Conservation (phyloP, 2,113 vertebrate genomes). For the Anoura caudifer region DNA sequence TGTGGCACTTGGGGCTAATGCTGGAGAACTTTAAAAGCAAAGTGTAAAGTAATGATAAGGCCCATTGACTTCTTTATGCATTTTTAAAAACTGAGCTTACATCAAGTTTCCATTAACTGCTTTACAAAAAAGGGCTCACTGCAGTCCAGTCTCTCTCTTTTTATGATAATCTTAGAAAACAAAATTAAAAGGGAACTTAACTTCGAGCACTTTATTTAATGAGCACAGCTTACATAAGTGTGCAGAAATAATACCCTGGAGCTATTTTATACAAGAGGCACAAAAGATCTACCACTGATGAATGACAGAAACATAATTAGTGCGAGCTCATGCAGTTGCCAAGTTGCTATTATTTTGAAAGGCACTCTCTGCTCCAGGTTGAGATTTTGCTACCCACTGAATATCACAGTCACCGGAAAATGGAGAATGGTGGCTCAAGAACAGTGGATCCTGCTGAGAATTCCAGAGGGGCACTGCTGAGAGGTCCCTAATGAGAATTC, state of each 20-base stretch:
- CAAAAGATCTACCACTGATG: slow-evolving; percentile 69
- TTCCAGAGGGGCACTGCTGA: neutral
- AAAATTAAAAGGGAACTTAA: slow-evolving; percentile 72
- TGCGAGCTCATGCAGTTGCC: neutral
- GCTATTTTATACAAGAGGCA: slow-evolving; percentile 65
- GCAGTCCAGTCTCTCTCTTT: neutral
- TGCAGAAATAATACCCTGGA: slow-evolving; percentile 71
- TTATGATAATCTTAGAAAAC: slow-evolving; percentile 70
- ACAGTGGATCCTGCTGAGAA: neutral
- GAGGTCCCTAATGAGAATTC: neutral
- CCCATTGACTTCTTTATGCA: slow-evolving; percentile 14
- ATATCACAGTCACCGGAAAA: slow-evolving; percentile 27
- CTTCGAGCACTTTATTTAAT: slow-evolving; percentile 76
- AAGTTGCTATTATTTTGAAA: slow-evolving; percentile 72
- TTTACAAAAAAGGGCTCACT: slow-evolving; percentile 11
- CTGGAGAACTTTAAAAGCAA: slow-evolving; percentile 27
- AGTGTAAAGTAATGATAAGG: slow-evolving; percentile 28
- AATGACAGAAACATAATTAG: slow-evolving; percentile 75
- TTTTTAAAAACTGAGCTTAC: slow-evolving; percentile 42
- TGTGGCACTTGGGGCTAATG: neutral
- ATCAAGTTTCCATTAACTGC: slow-evolving; percentile 39
- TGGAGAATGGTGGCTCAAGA: neutral
- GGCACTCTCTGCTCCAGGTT: slow-evolving; percentile 47
- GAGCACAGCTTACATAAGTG: slow-evolving; percentile 73
- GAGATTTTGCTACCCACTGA: slow-evolving; percentile 40